Evolutionary conservation across 2,113 vertebrate species (phyloP).

Genomic region (Meleagris gallopavo): DNA sequence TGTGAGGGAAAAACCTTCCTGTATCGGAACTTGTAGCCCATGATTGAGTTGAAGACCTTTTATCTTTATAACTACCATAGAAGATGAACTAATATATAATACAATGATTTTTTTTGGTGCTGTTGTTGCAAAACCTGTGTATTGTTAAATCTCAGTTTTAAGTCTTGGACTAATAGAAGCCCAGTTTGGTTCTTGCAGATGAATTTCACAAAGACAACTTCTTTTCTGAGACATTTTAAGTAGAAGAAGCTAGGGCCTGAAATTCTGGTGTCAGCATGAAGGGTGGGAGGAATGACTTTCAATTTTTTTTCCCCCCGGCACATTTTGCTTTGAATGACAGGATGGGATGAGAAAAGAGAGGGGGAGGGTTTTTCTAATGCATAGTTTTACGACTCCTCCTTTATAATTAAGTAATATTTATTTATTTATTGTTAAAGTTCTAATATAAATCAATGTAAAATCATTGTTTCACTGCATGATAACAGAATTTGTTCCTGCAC

Average conservation of each 20-base stretch:
- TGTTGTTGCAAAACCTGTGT: not conserved
- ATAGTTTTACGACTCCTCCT: not conserved
- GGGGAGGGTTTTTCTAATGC: not conserved
- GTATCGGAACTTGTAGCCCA: not conserved
- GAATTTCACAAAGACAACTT: not conserved
- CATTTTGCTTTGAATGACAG: not conserved
- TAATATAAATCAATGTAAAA: not conserved
- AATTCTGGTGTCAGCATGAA: not conserved
- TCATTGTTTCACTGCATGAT: not conserved
- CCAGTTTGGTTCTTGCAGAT: not conserved
- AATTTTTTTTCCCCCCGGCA: not conserved
- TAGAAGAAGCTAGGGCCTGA: not conserved
- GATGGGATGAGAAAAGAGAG: not conserved
- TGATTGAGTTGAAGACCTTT: not conserved
- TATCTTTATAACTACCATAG: not conserved
- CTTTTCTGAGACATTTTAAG: not conserved
- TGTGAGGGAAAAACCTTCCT: not conserved
- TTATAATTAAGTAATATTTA: not conserved
- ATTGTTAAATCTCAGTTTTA: not conserved
- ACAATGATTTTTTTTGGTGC: accelerated
- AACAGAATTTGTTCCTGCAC: not conserved
- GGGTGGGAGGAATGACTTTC: not conserved
- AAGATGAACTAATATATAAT: not conserved
- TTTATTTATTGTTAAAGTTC: not conserved
- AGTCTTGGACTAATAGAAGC: not conserved